Evolutionary conservation across 2,888 invertebrate genomes (phyloP), one percentile per base, ranked within the genome.

Genomic region (Psylliodes chrysocephalus): DNA sequence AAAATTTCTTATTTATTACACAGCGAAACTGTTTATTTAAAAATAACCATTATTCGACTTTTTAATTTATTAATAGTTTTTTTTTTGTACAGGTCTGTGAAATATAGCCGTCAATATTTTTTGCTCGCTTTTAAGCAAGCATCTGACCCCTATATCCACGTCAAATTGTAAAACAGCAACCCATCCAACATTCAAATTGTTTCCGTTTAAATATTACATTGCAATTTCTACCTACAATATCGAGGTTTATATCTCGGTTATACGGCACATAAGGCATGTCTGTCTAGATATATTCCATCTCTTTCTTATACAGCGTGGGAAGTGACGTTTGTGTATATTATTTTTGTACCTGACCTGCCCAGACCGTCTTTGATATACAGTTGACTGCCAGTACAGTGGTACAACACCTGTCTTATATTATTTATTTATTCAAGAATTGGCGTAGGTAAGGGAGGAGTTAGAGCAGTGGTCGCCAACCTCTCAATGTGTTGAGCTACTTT

Each of bases 331-430:
- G 51, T 51, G 8, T 22, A 51, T 17, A 35, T 52, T 46, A 38
- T 38, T 35, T 52, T 38, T 33, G 52, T 52, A 52, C 52, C 52
- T 52, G 52, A 52, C 52, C n/a, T n/a, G n/a, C n/a, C n/a, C n/a
- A n/a, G n/a, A n/a, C n/a, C n/a, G n/a, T n/a, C n/a, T n/a, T n/a
- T n/a, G n/a, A n/a, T n/a, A n/a, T n/a, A n/a, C n/a, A n/a, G 19
- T 8, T 52, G 12, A 35, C 52, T 52, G 52, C 35, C 35, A 18
- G 52, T 22, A 19, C 35, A 18, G 52, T 22, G 38, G 19, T 38
- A 35, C n/a, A n/a, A n/a, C 52, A 52, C 52, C 52, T 52, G 52
- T 38, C 38, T 18, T n/a, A 2, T 2, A 14, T 25, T 46, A 22
- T 46, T 22, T 22, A 46, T 19, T 46, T 46, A 12, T 30, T 8